phyloP scores from a whole-genome alignment of 2,797 vertebrate genomes.

The Rhinogobio ventralis region DNA sequence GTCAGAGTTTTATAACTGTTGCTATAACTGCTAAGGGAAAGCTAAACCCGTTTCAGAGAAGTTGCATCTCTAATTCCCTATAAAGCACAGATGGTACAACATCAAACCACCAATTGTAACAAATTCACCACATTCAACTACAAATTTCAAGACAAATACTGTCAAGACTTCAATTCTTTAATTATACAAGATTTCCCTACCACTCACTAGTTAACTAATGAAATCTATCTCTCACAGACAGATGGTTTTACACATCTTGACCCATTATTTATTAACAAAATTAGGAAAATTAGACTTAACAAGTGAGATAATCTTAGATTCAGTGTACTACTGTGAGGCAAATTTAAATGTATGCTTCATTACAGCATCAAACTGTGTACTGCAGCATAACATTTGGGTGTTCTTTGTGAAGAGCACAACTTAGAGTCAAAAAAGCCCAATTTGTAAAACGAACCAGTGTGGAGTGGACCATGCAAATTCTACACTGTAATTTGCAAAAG shows the following conservation, averaged over 20 bases:
- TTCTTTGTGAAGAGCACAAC: background rate
- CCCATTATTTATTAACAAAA: background rate
- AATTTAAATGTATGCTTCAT: background rate
- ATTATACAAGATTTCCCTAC: background rate
- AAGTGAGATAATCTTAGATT: background rate
- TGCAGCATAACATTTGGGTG: background rate
- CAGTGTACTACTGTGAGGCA: background rate
- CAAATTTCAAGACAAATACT: conserved; percentile 14
- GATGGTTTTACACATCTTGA: too few relatives aligned
- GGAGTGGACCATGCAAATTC: conserved; percentile 13
- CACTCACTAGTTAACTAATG: background rate
- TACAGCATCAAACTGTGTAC: background rate
- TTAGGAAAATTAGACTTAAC: background rate
- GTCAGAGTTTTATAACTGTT: too few relatives aligned
- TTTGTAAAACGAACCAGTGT: conserved; percentile 16
- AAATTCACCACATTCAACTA: conserved; percentile 6
- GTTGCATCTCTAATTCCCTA: too few relatives aligned
- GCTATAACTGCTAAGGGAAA: too few relatives aligned
- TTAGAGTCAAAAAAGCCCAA: background rate
- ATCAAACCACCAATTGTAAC: conserved; percentile 13
- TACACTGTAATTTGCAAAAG: conserved; percentile 5
- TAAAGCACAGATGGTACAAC: too few relatives aligned
- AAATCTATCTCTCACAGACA: background rate
- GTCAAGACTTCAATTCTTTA: conserved; percentile 8
- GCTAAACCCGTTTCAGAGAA: too few relatives aligned